A percentile compares a stretch with the other conserved stretches of the same genome.
phyloP scores from a whole-genome alignment of 2,797 vertebrate species.

The Amblyraja radiata region DNA sequence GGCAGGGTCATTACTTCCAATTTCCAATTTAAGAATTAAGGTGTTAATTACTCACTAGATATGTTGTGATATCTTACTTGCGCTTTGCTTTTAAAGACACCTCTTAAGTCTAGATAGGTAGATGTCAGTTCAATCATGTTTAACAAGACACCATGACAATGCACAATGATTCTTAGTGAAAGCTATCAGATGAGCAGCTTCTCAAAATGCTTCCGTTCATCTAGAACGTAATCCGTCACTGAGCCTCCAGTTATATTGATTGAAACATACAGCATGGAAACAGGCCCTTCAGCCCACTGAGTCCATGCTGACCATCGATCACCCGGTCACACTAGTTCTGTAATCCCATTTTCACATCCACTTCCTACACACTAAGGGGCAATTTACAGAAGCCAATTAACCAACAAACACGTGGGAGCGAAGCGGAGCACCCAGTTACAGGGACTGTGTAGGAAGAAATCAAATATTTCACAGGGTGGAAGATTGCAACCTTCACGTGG shows the following conservation, averaged over 20 bases:
- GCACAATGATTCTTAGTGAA: not conserved
- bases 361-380: too few species aligned
- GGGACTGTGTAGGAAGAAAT: not conserved
- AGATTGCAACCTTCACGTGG: too few species aligned
- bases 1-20: not conserved
- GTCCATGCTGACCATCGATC: too few species aligned
- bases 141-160: not conserved
- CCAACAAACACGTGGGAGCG: too few species aligned
- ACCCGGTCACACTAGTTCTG: too few species aligned
- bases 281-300: too few species aligned
- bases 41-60: not conserved
- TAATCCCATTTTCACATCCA: too few species aligned
- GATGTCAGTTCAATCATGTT: not conserved
- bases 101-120: not conserved
- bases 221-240: too few species aligned
- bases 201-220: not conserved
- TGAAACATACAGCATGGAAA: too few species aligned
- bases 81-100: not conserved
- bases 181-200: not conserved
- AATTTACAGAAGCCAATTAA: too few species aligned
- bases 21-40: not conserved
- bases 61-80: not conserved
- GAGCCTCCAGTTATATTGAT: too few species aligned
- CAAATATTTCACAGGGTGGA: not conserved
- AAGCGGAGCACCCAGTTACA: too few species aligned